A percentile compares a stretch with the other conserved stretches of the same genome.
phyloP scores from a whole-genome alignment of 2,797 vertebrate genomes.

The Oreochromis grahami region DNA sequence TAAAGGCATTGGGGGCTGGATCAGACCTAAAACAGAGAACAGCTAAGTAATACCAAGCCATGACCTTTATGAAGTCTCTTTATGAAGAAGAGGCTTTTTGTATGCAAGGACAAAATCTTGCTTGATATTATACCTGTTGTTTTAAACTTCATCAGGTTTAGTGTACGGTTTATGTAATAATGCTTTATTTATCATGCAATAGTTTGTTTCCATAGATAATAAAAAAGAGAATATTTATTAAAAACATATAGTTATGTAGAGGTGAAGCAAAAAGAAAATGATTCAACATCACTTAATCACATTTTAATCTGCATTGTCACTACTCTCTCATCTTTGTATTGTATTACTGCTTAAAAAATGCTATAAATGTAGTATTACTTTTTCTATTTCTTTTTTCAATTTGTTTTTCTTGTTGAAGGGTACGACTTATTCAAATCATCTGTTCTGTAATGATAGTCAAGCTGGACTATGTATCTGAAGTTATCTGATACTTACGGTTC shows the following conservation, averaged over 20 bases:
- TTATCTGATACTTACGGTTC: accelerated
- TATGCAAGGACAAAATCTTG: accelerated
- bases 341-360: too few species aligned
- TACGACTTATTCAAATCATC: neutral
- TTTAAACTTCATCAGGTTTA: neutral
- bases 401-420: neutral
- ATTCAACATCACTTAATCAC: neutral
- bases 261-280: neutral
- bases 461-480: neutral
- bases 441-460: neutral
- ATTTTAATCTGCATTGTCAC: neutral
- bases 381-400: too few species aligned
- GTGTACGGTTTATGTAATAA: accelerated
- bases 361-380: too few species aligned
- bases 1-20: neutral
- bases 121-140: neutral
- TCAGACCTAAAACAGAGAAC: neutral
- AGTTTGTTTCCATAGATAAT: neutral
- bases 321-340: neutral
- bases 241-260: neutral
- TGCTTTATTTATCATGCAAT: neutral
- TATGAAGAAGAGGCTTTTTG: neutral
- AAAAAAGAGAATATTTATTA: neutral
- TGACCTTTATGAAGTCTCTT: accelerated
- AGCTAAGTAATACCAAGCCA: neutral